phyloP scores from a whole-genome alignment of 2,888 invertebrate species.

The Napeogenes sylphis region DNA sequence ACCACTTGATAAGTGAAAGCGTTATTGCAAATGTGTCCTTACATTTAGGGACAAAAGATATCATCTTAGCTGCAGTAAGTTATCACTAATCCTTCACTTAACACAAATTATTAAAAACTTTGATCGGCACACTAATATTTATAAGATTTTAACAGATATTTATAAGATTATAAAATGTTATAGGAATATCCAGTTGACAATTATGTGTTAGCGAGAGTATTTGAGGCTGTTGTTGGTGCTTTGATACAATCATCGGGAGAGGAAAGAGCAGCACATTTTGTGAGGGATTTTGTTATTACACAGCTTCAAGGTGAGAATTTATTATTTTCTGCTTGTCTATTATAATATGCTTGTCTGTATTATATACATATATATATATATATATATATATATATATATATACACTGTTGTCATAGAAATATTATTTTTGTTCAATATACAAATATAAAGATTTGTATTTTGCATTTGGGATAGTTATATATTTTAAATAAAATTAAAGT shows the following conservation, averaged over 20 bases:
- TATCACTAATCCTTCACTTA: constrained; percentile 17
- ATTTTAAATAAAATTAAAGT: too few relatives aligned
- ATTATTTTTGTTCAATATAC: too few relatives aligned
- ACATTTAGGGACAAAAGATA: constrained; percentile 89
- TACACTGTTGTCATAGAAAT: too few relatives aligned
- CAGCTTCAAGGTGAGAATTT: constrained; percentile 81
- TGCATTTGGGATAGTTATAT: too few relatives aligned
- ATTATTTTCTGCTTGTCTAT: constrained; percentile 2
- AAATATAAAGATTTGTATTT: too few relatives aligned
- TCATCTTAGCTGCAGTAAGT: constrained; percentile 87
- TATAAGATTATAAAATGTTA: constrained; percentile 23
- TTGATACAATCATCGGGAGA: constrained; percentile 81
- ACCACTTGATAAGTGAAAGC: constrained; percentile 81
- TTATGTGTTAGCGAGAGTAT: constrained; percentile 82
- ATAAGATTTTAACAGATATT: background rate
- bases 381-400: too few relatives aligned
- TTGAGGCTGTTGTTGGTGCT: constrained; percentile 90
- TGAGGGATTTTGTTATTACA: constrained; percentile 91
- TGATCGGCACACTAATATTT: background rate
- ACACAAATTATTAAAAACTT: background rate
- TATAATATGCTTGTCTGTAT: too few relatives aligned
- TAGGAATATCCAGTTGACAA: constrained; percentile 85
- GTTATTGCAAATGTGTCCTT: constrained; percentile 83
- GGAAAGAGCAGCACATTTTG: constrained; percentile 84
- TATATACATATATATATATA: too few relatives aligned